Evolutionary conservation across 2,113 vertebrate species (phyloP), one percentile per base, ranked within the genome.

Genomic region (Aramus guarauna): DNA sequence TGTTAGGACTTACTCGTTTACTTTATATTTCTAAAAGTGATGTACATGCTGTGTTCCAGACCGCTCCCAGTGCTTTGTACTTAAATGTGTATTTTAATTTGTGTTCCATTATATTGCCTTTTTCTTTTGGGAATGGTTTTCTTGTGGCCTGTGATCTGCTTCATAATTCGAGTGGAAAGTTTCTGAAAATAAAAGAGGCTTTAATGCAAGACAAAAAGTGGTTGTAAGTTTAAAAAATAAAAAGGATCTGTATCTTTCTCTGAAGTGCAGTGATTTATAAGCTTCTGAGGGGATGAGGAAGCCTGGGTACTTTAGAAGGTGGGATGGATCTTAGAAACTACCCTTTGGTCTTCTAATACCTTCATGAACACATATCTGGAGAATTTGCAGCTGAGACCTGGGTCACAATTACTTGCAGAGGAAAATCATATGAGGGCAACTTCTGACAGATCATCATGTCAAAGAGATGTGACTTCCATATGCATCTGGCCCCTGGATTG

Each of bases 81-180:
- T 69, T 69, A 45, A 48, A 82, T n/a, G 23, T 71, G 32, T 72
- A 52, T 78, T 92, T 94, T 89, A 93, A 92, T 89, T 94, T 95
- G 36, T 77, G 34, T 72, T 91, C 48, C 48, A 71, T 93, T 92
- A 64, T 60, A 66, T 68, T 87, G 48, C 36, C 4, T 72, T 93
- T 94, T 92, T n/a, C 90, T 91, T 91, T 88, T 72, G 85, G 90
- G 79, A 95, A 93, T 60, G 37, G 43, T 71, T 88, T 96, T 87
- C 34, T 83, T 10, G 50, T 95, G 58, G 85, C 62, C 66, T 89
- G 27, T 78, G 62, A 83, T 97, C 62, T 67, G 32, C 50, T 91
- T 52, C 62, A 45, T 83, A 85, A 93, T 73, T 90, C 85, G 84
- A 93, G 64, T 77, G 75, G 80, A 83, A 87, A 69, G 79, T 53